These are phyloP conservation scores for Aleiodes alternator DNA, from an alignment of 2,888 invertebrate genomes.

Conservation along the genomic window DNA sequence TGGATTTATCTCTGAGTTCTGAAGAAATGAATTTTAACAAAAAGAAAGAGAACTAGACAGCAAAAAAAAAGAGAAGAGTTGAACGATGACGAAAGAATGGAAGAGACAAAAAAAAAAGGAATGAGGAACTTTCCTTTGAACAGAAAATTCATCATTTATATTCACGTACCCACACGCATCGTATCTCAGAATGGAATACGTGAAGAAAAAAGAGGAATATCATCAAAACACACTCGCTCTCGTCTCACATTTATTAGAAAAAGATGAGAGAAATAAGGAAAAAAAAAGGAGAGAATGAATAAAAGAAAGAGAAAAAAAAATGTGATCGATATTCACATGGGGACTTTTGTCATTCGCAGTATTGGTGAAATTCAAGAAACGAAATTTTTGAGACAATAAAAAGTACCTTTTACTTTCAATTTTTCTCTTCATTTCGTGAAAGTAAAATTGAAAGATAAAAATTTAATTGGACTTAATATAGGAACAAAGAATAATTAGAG, in stretches of 20 bases:
- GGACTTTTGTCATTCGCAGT: neutral
- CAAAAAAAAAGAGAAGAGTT: slow-evolving; percentile 16
- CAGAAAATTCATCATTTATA: slow-evolving; percentile 50
- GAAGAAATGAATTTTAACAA: slow-evolving; percentile 11
- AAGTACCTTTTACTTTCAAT: slow-evolving; percentile 14
- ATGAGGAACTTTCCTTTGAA: slow-evolving; percentile 52
- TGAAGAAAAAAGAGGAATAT: slow-evolving; percentile 37
- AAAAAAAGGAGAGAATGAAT: neutral
- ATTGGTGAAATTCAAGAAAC: neutral
- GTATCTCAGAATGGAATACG: slow-evolving; percentile 41
- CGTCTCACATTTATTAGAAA: slow-evolving; percentile 45
- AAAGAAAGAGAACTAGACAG: too few relatives aligned
- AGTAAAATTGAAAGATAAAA: slow-evolving; percentile 42
- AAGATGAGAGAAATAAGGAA: slow-evolving; percentile 31
- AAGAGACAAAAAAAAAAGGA: slow-evolving; percentile 23
- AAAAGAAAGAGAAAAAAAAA: slow-evolving; percentile 11
- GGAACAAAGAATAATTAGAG: slow-evolving; percentile 47
- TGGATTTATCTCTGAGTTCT: slow-evolving; percentile 22
- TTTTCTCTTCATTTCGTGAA: slow-evolving; percentile 5
- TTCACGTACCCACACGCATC: slow-evolving; percentile 42
- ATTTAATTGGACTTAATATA: slow-evolving; percentile 21
- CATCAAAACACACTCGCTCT: slow-evolving; percentile 20
- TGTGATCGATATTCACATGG: neutral
- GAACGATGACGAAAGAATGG: neutral
- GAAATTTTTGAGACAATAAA: neutral